Base-by-base conservation (phyloP, 2,113 vertebrate species). In the Recurvirostra avosetta region DNA sequence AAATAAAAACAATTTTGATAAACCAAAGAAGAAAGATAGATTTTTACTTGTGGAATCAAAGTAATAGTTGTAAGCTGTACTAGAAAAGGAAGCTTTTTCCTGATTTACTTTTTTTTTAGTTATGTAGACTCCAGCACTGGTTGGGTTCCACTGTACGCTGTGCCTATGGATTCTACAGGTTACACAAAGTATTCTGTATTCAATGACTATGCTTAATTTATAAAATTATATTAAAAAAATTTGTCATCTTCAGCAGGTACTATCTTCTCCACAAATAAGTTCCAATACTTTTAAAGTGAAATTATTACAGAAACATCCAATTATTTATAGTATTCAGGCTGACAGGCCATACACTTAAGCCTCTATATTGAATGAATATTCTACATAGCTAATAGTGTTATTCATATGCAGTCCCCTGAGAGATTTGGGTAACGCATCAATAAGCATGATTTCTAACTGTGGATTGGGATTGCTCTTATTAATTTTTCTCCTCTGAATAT, bases 361-460 rank as follows among this genome's bases (percentile, higher is more conserved):
- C 52, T 86, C 61, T 79, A 18, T 43, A 74, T 1, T 75, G 61
- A 86, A 88, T 74, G 62, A 40, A 88, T 76, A 95, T 70, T 92
- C 40, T 79, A 49, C 36, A 49, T 26, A 86, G 58, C 75, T 86
- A 70, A 75, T 45, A 38, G 49, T 65, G 41, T 62, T 83, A 92
- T 73, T 77, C 74, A 88, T 29, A 75, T 43, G 63, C 55, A 58
- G 50, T n/a, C 71, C 82, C 58, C 3, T 2, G 36, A 88, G 93
- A 94, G 92, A 94, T 88, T 34, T 93, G 53, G 38, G 50, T 77
- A 90, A 92, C 53, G 45, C 93, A 83, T 79, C 85, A 96, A 65
- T 86, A 93, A 90, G 75, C 67, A 73, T 83, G 62, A 96, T 77
- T 90, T 83, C 50, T 83, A 77, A 86, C 68, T 22, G 79, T 50